Evolutionary conservation across 2,888 invertebrate genomes (phyloP).

Genomic region (Hylaea fasciaria): DNA sequence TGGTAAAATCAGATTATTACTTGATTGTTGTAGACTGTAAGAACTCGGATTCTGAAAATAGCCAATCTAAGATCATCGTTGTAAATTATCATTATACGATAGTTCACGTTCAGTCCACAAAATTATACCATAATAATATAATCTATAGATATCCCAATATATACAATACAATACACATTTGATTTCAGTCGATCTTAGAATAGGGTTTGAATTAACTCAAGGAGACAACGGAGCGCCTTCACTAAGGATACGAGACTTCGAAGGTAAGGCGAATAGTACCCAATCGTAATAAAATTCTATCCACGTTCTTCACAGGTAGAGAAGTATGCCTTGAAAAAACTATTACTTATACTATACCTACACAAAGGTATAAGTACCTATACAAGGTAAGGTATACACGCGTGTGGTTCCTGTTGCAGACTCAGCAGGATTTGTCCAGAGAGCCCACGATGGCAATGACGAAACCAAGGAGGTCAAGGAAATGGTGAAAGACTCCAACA

Average conservation of each 20-base stretch:
- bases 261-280: constrained; percentile 55
- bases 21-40: too few species aligned
- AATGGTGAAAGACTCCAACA: constrained; percentile 46
- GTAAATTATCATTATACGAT: too few species aligned
- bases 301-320: neutral
- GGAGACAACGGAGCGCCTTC: constrained; percentile 59
- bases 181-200: constrained; percentile 66
- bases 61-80: too few species aligned
- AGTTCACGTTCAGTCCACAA: too few species aligned
- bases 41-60: too few species aligned
- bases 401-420: constrained; percentile 38
- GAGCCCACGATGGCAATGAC: constrained; percentile 40
- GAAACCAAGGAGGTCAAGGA: constrained; percentile 29
- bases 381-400: neutral
- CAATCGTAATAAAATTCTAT: neutral
- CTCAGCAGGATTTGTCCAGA: constrained; percentile 44
- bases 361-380: too few species aligned
- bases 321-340: too few species aligned
- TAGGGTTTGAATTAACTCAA: constrained; percentile 69
- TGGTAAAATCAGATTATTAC: too few species aligned
- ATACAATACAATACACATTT: constrained; percentile 20
- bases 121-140: too few species aligned
- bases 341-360: too few species aligned
- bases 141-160: too few species aligned
- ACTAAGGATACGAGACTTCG: constrained; percentile 59